Evolutionary conservation across 2,888 invertebrate genomes (phyloP).

Genomic region (Spicauda simplicius): DNA sequence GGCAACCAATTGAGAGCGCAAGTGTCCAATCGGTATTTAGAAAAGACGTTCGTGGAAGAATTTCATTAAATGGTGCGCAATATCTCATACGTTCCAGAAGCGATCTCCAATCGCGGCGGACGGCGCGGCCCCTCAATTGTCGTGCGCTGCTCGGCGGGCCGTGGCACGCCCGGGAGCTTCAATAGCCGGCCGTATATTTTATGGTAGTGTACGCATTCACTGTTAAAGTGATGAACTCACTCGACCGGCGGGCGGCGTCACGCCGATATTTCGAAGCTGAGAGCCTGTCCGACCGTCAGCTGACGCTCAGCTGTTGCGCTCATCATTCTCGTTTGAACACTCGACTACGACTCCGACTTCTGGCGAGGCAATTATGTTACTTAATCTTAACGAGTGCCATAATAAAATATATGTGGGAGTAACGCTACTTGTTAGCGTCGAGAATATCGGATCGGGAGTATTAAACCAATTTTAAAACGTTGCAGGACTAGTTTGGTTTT

Average conservation of each 20-base stretch:
- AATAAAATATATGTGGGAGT: not conserved
- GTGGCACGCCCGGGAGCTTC: slow-evolving; percentile 46
- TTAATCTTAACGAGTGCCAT: slow-evolving; percentile 13
- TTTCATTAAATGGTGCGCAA: slow-evolving; percentile 57
- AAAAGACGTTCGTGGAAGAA: slow-evolving; percentile 48
- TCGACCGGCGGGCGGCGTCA: slow-evolving; percentile 26
- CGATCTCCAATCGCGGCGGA: slow-evolving; percentile 61
- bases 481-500: not conserved
- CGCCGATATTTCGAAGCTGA: slow-evolving; percentile 21
- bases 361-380: slow-evolving; percentile 56
- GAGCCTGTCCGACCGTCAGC: slow-evolving; percentile 50
- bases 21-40: slow-evolving; percentile 33
- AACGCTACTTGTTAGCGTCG: not conserved
- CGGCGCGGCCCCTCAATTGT: slow-evolving; percentile 66
- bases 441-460: not conserved
- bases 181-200: slow-evolving; percentile 53
- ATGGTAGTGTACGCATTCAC: slow-evolving; percentile 34
- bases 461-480: not conserved
- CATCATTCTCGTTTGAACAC: slow-evolving; percentile 55
- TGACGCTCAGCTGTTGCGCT: slow-evolving; percentile 72
- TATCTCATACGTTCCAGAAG: slow-evolving; percentile 53
- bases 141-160: slow-evolving; percentile 52
- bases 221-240: slow-evolving; percentile 40
- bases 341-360: slow-evolving; percentile 37
- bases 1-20: slow-evolving; percentile 10